These are phyloP conservation scores for Proteles cristata DNA, from an alignment of 2,113 vertebrate genomes.

Conservation along the genomic window DNA sequence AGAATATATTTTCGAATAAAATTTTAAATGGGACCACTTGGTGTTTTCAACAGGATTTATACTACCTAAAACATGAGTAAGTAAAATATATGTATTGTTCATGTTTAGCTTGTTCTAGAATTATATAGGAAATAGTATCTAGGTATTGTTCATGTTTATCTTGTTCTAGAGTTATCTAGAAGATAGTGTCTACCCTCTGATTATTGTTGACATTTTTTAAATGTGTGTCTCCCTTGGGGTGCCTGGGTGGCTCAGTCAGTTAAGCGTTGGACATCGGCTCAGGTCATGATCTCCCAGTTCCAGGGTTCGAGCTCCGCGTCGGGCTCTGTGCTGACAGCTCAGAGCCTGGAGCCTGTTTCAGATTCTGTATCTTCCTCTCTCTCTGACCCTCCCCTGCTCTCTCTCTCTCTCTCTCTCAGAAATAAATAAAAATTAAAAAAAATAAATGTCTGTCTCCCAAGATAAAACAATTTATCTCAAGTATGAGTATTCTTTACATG, in stretches of 20 bases:
- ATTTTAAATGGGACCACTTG: not conserved
- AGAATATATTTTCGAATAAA: conserved; percentile 1
- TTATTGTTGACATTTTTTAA: not conserved
- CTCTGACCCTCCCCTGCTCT: too few relatives aligned
- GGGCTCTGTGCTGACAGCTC: too few relatives aligned
- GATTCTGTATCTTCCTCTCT: too few relatives aligned
- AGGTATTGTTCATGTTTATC: not conserved
- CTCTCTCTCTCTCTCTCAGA: too few relatives aligned
- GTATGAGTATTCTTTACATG: not conserved
- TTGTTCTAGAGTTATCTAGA: not conserved
- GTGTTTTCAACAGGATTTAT: not conserved
- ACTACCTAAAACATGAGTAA: not conserved
- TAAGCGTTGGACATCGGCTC: too few relatives aligned
- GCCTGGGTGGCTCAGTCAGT: too few relatives aligned
- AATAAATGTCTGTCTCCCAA: not conserved
- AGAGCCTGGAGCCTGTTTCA: too few relatives aligned
- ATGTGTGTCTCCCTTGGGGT: not conserved
- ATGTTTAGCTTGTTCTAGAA: not conserved
- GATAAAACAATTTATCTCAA: not conserved
- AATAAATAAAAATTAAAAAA: too few relatives aligned
- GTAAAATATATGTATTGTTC: not conserved
- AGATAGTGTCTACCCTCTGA: not conserved
- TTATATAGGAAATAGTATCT: not conserved
- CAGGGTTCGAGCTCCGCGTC: too few relatives aligned
- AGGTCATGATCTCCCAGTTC: too few relatives aligned